Base-by-base conservation (phyloP, 2,797 vertebrate genomes). In the Danio aesculapii region DNA sequence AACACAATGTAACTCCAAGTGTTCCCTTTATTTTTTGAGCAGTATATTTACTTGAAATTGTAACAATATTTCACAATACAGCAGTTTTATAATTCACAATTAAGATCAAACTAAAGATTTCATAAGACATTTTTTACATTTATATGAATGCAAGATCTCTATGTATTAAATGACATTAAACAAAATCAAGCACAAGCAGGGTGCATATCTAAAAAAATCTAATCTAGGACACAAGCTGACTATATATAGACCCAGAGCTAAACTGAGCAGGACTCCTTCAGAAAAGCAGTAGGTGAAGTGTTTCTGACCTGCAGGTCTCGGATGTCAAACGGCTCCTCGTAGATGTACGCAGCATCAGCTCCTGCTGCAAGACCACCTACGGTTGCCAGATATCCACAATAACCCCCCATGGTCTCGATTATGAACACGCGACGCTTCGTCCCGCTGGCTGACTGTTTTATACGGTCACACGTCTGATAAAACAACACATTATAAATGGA, bases 351-450 rank as follows among this genome's bases (percentile, higher is more conserved):
- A 0, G 95, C 96, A 0, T 98, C 97, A 0, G 97, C 97, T 1
- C 97, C 97, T 0, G 93, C 90, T 0, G 97, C 94, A 84, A 98
- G 85, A 5, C 95, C 97, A 0, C 96, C 94, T 94, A 97, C 96
- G 77, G 97, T 98, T 52, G 97, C 97, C 89, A 98, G 88, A 88
- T 98, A 98, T 52, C 97, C 97, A 0, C 97, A 98, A 89, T 94
- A 95, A 76, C 97, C 97, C 0, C 97, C 97, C 97, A 97, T 97
- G 0, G 96, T 98, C 91, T 98, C 97, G 0, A 98, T 94, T 88
- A 98, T 97, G 83, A 98, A 98, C 72, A 98, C 97, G 0, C 97
- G 94, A 9, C 96, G 94, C 87, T 98, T 98, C 84, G 97, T 98
- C 19, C 97, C 97, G 0, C 96, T 96, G 0, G 97, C 95, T 0